A percentile compares a stretch with the other conserved stretches of the same genome.
Evolutionary conservation across 2,797 vertebrate species (phyloP).

Genomic region (Takifugu rubripes): DNA sequence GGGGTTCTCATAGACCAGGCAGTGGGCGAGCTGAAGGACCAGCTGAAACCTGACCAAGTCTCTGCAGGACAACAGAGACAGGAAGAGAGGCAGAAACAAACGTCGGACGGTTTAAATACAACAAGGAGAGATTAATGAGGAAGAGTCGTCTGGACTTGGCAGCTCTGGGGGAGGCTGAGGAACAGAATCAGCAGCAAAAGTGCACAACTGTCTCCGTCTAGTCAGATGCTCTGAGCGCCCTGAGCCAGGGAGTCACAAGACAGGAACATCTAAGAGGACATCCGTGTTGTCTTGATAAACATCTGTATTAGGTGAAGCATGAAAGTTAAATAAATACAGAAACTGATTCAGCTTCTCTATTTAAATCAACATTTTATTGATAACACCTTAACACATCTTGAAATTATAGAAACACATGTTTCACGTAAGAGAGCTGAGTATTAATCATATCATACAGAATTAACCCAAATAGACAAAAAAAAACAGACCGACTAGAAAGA

Average conservation of each 20-base stretch:
- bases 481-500: constrained; percentile 60
- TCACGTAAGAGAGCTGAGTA: constrained; percentile 74
- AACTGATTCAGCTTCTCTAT: constrained; percentile 42
- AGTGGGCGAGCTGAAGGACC: constrained; percentile 22
- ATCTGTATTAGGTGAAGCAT: background rate
- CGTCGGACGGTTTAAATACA: too few species aligned
- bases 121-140: too few species aligned
- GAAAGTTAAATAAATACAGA: constrained; percentile 5
- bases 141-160: constrained; percentile 19
- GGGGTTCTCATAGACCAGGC: constrained; percentile 36
- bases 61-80: too few species aligned
- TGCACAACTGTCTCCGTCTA: background rate
- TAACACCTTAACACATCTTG: constrained; percentile 78
- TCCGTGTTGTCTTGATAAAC: too few species aligned
- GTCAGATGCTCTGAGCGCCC: constrained; percentile 40
- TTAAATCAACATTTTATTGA: constrained; percentile 78
- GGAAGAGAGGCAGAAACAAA: too few species aligned
- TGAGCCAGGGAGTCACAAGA: constrained; percentile 3
- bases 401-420: constrained; percentile 78
- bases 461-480: constrained; percentile 68
- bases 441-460: constrained; percentile 70
- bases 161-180: constrained; percentile 48
- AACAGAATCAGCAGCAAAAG: constrained; percentile 35
- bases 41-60: constrained; percentile 6
- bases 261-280: too few species aligned